A percentile compares a stretch with the other conserved stretches of the same genome.
Conservation (phyloP, 1,140 invertebrate genomes). For the Eupeodes corollae region DNA sequence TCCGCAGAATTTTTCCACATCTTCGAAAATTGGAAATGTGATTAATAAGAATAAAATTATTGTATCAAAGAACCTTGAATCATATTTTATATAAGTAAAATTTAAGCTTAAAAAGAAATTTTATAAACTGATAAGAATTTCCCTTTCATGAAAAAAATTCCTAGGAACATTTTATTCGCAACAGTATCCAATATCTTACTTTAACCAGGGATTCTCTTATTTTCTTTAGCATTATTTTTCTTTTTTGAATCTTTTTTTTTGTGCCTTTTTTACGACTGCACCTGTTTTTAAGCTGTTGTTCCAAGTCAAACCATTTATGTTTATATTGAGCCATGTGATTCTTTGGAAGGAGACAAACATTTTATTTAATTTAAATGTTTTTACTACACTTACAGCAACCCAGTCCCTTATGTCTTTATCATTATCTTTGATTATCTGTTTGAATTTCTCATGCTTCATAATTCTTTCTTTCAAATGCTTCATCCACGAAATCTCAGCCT, state of each 20-base stretch:
- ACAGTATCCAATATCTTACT: no score
- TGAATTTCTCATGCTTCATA: conserved; percentile 17
- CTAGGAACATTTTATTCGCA: no score
- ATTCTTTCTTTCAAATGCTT: conserved; percentile 25
- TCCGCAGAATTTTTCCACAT: no score
- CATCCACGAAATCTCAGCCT: conserved; percentile 22
- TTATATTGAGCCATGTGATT: conserved; percentile 16
- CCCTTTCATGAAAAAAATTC: no score
- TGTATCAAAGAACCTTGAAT: no score
- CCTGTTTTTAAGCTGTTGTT: conserved; percentile 20
- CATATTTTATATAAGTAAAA: no score
- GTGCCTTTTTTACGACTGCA: background rate
- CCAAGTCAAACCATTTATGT: conserved; percentile 22
- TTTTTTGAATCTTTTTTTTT: background rate
- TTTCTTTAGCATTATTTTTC: background rate
- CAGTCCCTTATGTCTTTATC: conserved; percentile 15
- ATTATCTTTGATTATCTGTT: conserved; percentile 15
- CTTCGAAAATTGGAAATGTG: no score
- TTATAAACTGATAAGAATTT: no score
- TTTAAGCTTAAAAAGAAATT: no score
- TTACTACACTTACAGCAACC: conserved; percentile 16
- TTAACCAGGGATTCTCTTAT: no score
- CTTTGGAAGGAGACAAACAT: background rate
- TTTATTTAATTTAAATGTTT: no score
- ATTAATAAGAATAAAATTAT: no score